Conservation (phyloP, 1,140 invertebrate species). For the Bombus superbus region DNA sequence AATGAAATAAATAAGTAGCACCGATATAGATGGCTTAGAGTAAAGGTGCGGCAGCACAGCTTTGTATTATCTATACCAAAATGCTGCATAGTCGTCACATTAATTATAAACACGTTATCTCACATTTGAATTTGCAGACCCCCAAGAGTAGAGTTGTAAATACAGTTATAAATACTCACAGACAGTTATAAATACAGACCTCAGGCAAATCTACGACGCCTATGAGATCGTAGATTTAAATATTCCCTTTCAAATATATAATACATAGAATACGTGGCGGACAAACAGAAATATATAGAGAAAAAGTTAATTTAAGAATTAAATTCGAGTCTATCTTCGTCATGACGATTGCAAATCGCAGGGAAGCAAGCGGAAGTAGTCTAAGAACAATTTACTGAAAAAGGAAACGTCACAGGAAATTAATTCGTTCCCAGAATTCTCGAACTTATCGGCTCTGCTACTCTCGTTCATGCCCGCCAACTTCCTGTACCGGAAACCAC, state of each 20-base stretch:
- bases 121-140: background rate
- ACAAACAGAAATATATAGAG: no score
- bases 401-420: constrained; percentile 39
- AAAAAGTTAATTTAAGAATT: no score
- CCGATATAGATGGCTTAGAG: background rate
- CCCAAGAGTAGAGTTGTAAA: background rate
- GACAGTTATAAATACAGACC: background rate
- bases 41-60: background rate
- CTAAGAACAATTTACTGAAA: background rate
- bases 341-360: no score
- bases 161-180: background rate
- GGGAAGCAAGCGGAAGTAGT: background rate
- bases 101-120: constrained; percentile 5
- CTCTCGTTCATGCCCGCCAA: constrained; percentile 48
- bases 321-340: no score
- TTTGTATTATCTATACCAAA: background rate
- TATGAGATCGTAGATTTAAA: background rate
- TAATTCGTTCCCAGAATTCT: constrained; percentile 46
- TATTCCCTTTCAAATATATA: background rate
- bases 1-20: background rate
- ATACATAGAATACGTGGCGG: background rate
- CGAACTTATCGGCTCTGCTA: constrained; percentile 48
- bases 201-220: background rate
- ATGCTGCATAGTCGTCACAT: background rate
- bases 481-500: constrained; percentile 59